A percentile compares a stretch with the other conserved stretches of the same genome.
Conservation (phyloP, 2,888 invertebrate genomes). For the Epiblema foenella region DNA sequence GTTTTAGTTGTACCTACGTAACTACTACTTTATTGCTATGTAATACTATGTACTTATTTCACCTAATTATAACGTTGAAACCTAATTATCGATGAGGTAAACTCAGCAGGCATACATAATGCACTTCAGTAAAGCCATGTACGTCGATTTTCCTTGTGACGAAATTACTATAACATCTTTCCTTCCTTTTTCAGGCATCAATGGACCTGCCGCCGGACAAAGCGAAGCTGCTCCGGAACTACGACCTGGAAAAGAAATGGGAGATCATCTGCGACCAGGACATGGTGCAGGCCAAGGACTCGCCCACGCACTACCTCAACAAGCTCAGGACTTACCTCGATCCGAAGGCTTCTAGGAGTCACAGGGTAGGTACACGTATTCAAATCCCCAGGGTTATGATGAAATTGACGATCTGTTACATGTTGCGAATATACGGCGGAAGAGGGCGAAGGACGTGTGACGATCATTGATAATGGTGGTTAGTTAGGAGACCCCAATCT, state of each 20-base stretch:
- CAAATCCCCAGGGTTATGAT: no score
- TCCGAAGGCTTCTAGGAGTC: constrained; percentile 97
- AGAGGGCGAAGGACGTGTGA: no score
- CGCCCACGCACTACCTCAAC: constrained; percentile 97
- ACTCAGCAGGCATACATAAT: no score
- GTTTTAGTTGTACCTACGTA: neutral
- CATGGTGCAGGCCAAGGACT: constrained; percentile 99
- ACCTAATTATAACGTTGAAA: no score
- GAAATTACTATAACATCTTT: neutral
- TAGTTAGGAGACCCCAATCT: no score
- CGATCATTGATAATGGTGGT: no score
- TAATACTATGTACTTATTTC: no score
- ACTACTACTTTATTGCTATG: neutral
- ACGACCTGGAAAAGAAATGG: constrained; percentile 99
- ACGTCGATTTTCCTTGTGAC: neutral
- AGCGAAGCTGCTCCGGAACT: constrained; percentile 96
- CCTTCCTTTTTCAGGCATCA: constrained; percentile 91
- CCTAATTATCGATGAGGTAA: no score
- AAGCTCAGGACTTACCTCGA: constrained; percentile 98
- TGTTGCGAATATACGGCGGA: no score
- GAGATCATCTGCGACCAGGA: constrained; percentile 99
- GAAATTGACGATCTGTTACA: no score
- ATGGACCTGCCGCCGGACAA: constrained; percentile 99
- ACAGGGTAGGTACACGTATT: constrained; percentile 87
- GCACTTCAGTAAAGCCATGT: no score